Base-by-base conservation (phyloP, 1,140 invertebrate species). In the Cyclargus thomasi region DNA sequence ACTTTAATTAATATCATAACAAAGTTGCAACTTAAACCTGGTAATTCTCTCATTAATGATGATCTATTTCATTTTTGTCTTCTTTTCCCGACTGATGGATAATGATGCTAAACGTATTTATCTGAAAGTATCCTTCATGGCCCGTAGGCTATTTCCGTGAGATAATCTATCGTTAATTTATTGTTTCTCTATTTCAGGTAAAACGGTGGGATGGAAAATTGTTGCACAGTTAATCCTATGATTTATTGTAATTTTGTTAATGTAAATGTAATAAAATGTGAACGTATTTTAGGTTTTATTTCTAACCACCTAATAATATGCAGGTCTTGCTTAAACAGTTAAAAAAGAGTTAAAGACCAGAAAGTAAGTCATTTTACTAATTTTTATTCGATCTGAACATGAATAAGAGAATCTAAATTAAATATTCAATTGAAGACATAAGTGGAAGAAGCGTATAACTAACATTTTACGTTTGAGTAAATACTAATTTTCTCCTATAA, bases 11-110 rank as follows among this genome's bases (percentile, higher is more conserved):
- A 1, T 23, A 6, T 23, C 29, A 29, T 29, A 29, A 29, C 29
- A n/a, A n/a, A n/a, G n/a, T 29, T 29, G 29, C 29, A 29, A 29
- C 5, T 29, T 29, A 29, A 29, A 4, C 5, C 6, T 29, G 23
- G 23, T 29, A 29, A 29, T 47, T 8, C 1, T 16, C 39, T 2
- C 11, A 47, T 47, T 47, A 14, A 78, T 86, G 82, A 88, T 90
- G 84, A 90, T 77, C 76, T 67, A 64, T 70, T 74, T 72, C 35
- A 36, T 63, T 81, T 83, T 85, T 88, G 87, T 90, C 87, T 88
- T 88, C 87, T 90, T 90, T 90, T 90, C 87, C 86, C 86, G 83
- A 83, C 87, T 82, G 85, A 88, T 81, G 68, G 62, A 86, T 86
- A 80, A 78, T 88, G 85, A 80, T 82, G 84, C 66, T 74, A 74